phyloP scores from a whole-genome alignment of 1,140 invertebrate species.

The Melitaea cinxia region DNA sequence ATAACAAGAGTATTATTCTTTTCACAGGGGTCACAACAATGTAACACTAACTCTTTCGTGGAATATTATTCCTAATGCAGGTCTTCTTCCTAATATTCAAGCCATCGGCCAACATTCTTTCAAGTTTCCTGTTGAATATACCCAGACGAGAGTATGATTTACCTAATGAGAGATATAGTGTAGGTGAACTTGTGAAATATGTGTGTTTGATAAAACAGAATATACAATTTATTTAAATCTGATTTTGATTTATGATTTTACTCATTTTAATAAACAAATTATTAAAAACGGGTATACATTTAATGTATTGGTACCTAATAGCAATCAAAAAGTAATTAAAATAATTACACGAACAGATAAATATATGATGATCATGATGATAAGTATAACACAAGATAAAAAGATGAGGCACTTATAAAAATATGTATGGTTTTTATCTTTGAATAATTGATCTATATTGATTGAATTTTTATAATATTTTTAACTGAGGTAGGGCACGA shows the following conservation, averaged over 20 bases:
- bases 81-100: conserved; percentile 92
- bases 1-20: conserved; percentile 40
- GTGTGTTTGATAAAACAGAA: conserved; percentile 53
- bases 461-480: no score
- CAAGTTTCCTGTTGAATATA: conserved; percentile 94
- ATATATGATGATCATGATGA: no score
- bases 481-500: no score
- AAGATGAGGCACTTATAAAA: no score
- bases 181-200: conserved; percentile 41
- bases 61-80: conserved; percentile 99
- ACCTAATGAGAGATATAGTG: conserved; percentile 29
- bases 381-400: no score
- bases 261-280: conserved; percentile 10
- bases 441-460: no score
- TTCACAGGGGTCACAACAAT: conserved; percentile 94
- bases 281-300: conserved; percentile 2
- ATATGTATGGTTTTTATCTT: no score
- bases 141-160: conserved; percentile 87
- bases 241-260: conserved; percentile 37
- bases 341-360: no score
- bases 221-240: conserved; percentile 53
- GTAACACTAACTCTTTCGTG: conserved; percentile 96
- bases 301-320: no score
- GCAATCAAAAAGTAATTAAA: no score
- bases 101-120: conserved; percentile 92